Evolutionary conservation across 2,113 vertebrate genomes (phyloP), one percentile per base, ranked within the genome.

Genomic region (Sisor rabdophorus): DNA sequence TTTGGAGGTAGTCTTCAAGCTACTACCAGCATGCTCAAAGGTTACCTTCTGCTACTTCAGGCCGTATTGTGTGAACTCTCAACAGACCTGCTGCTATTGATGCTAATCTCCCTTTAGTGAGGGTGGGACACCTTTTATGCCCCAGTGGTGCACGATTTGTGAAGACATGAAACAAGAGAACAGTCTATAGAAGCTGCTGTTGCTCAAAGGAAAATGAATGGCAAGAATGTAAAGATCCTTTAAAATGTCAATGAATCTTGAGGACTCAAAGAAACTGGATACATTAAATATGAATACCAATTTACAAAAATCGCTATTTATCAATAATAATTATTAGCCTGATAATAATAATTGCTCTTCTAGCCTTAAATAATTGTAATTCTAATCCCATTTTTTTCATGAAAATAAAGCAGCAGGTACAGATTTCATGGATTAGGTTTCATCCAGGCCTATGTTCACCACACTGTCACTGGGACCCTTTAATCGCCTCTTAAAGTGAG

Each of bases 341-440:
- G n/a, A n/a, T n/a, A n/a, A n/a, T n/a, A n/a, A n/a, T n/a, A n/a
- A n/a, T 79, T 73, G 47, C 54, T 56, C 70, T 63, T 71, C 36
- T 13, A 40, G 44, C 71, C 19, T 53, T 78, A 40, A 74, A 74
- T 71, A 61, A 67, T 77, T 12, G 72, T 75, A 80, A 79, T 81
- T 86, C 67, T 36, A 77, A 82, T 74, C 72, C 76, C 22, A 77
- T 68, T 67, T 76, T 64, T 68, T 4, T 85, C 77, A 75, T 20
- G 44, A 84, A 72, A 84, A 77, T 86, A 85, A 86, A 87, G 85
- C 70, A 68, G 63, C 78, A 72, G 79, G 84, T 86, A 82, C 88
- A 80, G 79, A 83, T 88, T 91, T 89, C 86, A 79, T 67, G 47
- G 86, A 81, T 92, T 85, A 79, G n/a, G 82, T 91, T 91, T 87